Evolutionary conservation across 2,888 invertebrate species (phyloP).

Genomic region (Lypha dubia): DNA sequence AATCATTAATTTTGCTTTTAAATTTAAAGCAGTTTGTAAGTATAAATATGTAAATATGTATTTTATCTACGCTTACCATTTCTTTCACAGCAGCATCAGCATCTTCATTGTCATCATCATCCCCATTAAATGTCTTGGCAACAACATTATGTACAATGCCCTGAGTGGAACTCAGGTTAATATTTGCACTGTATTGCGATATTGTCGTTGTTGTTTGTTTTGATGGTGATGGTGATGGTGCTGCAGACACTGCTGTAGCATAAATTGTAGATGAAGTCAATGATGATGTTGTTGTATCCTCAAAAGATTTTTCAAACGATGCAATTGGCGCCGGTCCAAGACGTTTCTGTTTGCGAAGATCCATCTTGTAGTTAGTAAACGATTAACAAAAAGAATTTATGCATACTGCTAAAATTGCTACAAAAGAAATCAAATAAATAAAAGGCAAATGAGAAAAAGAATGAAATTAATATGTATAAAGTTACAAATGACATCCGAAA

Average conservation of each 20-base stretch:
- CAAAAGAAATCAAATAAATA: constrained; percentile 32
- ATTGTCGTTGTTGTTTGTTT: too few species aligned
- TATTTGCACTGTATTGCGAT: constrained; percentile 36
- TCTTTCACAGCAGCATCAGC: too few species aligned
- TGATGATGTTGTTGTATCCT: constrained; percentile 77
- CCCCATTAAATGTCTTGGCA: constrained; percentile 50
- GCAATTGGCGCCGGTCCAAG: constrained; percentile 97
- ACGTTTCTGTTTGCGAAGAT: constrained; percentile 87
- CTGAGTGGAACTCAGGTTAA: constrained; percentile 5
- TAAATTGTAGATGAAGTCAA: constrained; percentile 48
- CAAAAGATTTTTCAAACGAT: constrained; percentile 89
- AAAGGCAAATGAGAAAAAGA: constrained; percentile 26
- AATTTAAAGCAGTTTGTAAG: background rate
- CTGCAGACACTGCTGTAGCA: constrained; percentile 34
- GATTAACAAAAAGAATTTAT: constrained; percentile 66
- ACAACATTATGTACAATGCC: background rate
- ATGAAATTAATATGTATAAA: constrained; percentile 14
- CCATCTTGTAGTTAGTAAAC: constrained; percentile 75
- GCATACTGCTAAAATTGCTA: constrained; percentile 54
- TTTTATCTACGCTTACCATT: constrained; percentile 34
- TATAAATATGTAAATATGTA: background rate
- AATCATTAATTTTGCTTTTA: background rate
- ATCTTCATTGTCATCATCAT: background rate
- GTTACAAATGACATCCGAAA: constrained; percentile 14
- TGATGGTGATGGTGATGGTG: too few species aligned